These are phyloP conservation scores for Hirtodrosophila alboralis DNA, from an alignment of 2,888 invertebrate genomes.

Conservation along the genomic window DNA sequence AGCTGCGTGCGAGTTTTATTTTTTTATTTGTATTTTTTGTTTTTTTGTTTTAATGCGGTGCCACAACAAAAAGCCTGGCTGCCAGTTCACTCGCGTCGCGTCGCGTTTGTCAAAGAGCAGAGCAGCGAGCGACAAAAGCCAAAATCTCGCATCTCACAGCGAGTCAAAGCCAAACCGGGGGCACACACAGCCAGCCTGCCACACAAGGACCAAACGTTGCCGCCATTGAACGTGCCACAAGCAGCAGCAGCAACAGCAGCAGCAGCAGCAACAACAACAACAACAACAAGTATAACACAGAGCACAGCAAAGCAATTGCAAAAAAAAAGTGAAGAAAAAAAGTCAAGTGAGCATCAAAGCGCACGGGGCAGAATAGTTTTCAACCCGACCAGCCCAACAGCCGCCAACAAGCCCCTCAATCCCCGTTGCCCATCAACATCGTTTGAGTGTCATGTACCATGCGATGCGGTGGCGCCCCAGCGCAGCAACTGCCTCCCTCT, in stretches of 20 bases:
- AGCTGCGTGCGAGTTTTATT: constrained; percentile 35
- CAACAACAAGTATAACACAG: constrained; percentile 49
- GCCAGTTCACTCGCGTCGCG: constrained; percentile 79
- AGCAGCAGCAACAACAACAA: constrained; percentile 5
- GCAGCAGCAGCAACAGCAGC: constrained; percentile 20
- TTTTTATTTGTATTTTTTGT: constrained; percentile 23
- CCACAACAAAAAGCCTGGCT: constrained; percentile 77
- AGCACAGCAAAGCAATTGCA: constrained; percentile 41
- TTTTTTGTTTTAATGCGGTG: constrained; percentile 46
- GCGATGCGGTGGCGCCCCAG: constrained; percentile 38
- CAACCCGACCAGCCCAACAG: constrained; percentile 74
- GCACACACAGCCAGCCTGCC: constrained; percentile 49
- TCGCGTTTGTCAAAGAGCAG: constrained; percentile 81
- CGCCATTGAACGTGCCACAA: constrained; percentile 61
- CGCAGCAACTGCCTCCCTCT: constrained; percentile 24
- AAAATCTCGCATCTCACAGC: constrained; percentile 77
- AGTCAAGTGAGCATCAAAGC: constrained; percentile 77
- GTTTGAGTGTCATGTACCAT: constrained; percentile 58
- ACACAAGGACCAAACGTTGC: constrained; percentile 75
- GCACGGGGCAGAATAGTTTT: constrained; percentile 72
- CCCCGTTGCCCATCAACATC: constrained; percentile 47
- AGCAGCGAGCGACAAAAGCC: constrained; percentile 78
- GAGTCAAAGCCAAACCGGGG: constrained; percentile 57
- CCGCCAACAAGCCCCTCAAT: no score
- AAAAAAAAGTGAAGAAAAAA: constrained; percentile 47